Evolutionary conservation across 2,888 invertebrate species (phyloP).

Genomic region (Pasiphila rectangulata): DNA sequence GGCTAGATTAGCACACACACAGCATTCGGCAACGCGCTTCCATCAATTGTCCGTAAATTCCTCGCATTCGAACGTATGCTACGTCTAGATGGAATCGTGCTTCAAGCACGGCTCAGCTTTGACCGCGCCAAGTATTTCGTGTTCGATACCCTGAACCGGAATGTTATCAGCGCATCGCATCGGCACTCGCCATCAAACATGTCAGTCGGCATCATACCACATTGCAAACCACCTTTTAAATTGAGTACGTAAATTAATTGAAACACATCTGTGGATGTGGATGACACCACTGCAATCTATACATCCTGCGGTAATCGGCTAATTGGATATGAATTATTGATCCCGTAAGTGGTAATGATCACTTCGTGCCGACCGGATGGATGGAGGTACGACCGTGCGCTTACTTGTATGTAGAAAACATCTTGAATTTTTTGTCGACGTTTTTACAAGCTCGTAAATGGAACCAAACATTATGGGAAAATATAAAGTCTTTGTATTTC

Average conservation of each 20-base stretch:
- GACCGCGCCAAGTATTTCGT: constrained; percentile 72
- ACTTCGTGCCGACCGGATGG: constrained; percentile 47
- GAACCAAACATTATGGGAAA: constrained; percentile 36
- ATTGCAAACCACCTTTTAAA: constrained; percentile 68
- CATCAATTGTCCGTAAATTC: constrained; percentile 70
- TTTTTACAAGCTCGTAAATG: constrained; percentile 33
- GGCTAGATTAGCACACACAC: constrained; percentile 58
- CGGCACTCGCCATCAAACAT: constrained; percentile 62
- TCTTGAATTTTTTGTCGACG: constrained; percentile 40
- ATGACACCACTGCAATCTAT: constrained; percentile 41
- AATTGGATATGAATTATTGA: constrained; percentile 71
- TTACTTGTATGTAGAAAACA: constrained; percentile 35
- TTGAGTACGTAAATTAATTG: constrained; percentile 57
- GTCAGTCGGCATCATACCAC: constrained; percentile 59
- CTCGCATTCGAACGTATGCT: constrained; percentile 58
- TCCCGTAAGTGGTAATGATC: constrained; percentile 55
- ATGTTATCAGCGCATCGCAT: constrained; percentile 76
- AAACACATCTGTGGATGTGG: constrained; percentile 47
- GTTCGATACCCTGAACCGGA: constrained; percentile 70
- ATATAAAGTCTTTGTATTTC: constrained; percentile 23
- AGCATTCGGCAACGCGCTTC: constrained; percentile 68
- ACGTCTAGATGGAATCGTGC: constrained; percentile 54
- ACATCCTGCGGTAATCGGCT: constrained; percentile 61
- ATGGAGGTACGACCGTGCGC: constrained; percentile 37
- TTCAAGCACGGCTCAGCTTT: constrained; percentile 57